A percentile compares a stretch with the other conserved stretches of the same genome.
Evolutionary conservation across 64 coral and sea anemone species (phyloP).

Genomic region (Dendronephthya gigantea): DNA sequence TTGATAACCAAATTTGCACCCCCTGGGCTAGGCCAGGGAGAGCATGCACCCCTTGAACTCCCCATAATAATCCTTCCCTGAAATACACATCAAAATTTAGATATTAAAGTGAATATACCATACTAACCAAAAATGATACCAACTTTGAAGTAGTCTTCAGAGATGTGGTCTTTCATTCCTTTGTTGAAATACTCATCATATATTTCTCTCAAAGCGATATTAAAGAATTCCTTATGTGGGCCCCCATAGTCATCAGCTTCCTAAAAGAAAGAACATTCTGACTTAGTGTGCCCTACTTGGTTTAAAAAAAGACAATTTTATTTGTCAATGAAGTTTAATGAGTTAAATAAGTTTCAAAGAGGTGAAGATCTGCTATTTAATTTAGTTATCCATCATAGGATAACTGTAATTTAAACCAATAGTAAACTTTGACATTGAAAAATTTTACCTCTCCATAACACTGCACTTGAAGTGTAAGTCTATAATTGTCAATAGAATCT

Average conservation of each 20-base stretch:
- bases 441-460: conserved; percentile 33
- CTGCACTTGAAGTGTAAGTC: conserved; percentile 37
- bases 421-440: background rate
- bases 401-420: background rate
- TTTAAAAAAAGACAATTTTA: too few relatives aligned
- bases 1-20: too few relatives aligned
- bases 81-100: background rate
- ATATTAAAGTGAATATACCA: background rate
- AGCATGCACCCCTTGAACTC: too few relatives aligned
- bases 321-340: too few relatives aligned
- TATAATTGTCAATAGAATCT: background rate
- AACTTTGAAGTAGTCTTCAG: conserved; percentile 3
- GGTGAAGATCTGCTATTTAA: too few relatives aligned
- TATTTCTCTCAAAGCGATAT: background rate
- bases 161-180: background rate
- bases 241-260: conserved; percentile 15
- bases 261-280: too few relatives aligned
- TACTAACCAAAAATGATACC: conserved; percentile 15
- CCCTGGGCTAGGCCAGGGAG: too few relatives aligned
- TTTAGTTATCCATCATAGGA: background rate
- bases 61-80: too few relatives aligned
- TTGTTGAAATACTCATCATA: conserved; percentile 4
- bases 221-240: conserved; percentile 7
- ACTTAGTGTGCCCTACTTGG: too few relatives aligned
- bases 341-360: too few relatives aligned